Conservation (phyloP, 2,113 vertebrate genomes). For the Rhipidura dahli region DNA sequence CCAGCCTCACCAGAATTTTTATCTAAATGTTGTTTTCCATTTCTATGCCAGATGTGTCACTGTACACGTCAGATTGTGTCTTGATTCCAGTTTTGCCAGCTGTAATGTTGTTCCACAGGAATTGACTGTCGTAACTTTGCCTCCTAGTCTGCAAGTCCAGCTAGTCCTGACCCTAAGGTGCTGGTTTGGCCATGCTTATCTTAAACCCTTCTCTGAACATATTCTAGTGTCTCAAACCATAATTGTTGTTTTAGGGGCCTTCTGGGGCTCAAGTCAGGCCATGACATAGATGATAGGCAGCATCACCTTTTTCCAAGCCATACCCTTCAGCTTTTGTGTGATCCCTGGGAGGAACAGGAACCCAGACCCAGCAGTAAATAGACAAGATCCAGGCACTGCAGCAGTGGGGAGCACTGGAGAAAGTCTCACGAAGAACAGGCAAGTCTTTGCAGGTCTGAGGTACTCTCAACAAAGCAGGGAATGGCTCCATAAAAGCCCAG, state of each 20-base stretch:
- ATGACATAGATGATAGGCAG: neutral
- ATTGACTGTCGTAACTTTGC: neutral
- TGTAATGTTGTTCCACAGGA: neutral
- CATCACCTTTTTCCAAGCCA: neutral
- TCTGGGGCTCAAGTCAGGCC: neutral
- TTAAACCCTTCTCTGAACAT: neutral
- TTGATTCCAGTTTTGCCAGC: neutral
- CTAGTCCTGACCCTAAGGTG: neutral
- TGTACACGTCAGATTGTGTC: neutral
- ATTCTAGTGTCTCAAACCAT: accelerated
- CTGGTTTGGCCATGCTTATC: neutral
- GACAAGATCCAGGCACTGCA: neutral
- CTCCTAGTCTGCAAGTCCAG: neutral
- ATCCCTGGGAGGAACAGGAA: neutral
- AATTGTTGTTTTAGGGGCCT: neutral
- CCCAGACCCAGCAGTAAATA: neutral
- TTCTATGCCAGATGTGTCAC: accelerated
- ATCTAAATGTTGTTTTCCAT: neutral
- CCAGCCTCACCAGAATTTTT: neutral
- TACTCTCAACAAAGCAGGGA: neutral
- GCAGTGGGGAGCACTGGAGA: neutral
- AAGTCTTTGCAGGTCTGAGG: neutral
- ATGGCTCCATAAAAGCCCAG: neutral
- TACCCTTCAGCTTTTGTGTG: neutral
- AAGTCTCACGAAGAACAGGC: neutral